These are phyloP conservation scores for Leucoraja erinaceus DNA, from an alignment of 2,113 vertebrate species.

Conservation along the genomic window DNA sequence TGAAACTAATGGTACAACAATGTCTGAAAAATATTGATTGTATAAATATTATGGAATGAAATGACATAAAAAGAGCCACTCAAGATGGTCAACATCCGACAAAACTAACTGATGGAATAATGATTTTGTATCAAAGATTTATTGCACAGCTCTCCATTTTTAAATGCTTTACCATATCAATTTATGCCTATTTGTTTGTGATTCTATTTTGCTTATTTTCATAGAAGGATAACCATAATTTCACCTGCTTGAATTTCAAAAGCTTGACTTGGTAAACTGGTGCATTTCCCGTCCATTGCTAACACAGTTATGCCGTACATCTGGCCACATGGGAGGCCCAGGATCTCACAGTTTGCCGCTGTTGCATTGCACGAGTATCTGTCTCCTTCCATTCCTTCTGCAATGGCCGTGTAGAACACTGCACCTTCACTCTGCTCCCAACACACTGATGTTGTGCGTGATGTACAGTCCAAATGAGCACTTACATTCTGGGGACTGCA, in stretches of 20 bases:
- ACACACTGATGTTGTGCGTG: slow-evolving; percentile 47
- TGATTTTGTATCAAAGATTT: not conserved
- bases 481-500: slow-evolving; percentile 54
- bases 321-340: slow-evolving; percentile 49
- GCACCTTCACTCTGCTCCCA: slow-evolving; percentile 50
- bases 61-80: not conserved
- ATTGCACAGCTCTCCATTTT: not conserved
- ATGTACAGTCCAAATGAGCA: slow-evolving; percentile 50
- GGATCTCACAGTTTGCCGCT: slow-evolving; percentile 50
- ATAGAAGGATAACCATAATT: not conserved
- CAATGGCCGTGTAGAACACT: slow-evolving; percentile 49
- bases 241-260: slow-evolving; percentile 57
- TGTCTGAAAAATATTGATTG: not conserved
- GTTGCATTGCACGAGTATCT: slow-evolving; percentile 49
- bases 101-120: not conserved
- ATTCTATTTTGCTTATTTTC: not conserved
- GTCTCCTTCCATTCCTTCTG: slow-evolving; percentile 48
- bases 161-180: not conserved
- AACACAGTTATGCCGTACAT: slow-evolving; percentile 54
- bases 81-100: not conserved
- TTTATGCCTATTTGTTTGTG: not conserved
- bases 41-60: not conserved
- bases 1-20: no score
- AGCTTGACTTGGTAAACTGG: slow-evolving; percentile 51
- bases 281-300: slow-evolving; percentile 50